Base-by-base conservation (phyloP, 2,797 vertebrate species). In the Acanthopagrus latus region DNA sequence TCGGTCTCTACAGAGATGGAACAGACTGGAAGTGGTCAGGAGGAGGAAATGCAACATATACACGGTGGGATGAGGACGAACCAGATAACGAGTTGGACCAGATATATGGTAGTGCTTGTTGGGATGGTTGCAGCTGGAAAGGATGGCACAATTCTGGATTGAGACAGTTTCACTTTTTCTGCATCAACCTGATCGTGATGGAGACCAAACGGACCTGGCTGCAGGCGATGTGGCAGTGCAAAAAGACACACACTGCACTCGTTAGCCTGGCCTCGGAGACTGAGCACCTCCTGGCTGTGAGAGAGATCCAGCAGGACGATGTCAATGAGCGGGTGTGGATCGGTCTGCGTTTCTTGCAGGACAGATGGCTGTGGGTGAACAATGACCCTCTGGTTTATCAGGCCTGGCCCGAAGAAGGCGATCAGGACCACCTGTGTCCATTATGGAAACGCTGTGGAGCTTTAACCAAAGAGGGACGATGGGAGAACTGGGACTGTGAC, bases 321-420 rank as follows among this genome's bases (percentile, higher is more conserved):
- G 21, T 66, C 46, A 54, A 62, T 1, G 38, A 85, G 12, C 8
- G 1, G 9, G 76, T 88, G 50, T 93, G 93, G 93, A 90, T 85
- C 0, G 88, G 92, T 2, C 78, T 93, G 76, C 65, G 76, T 27
- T 92, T 74, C 78, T 65, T 92, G 7, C 80, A 1, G 13, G 76
- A 81, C 56, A 1, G 7, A 5, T 93, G 93, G 92, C 10, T 81
- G 70, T 94, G 93, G 94, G 62, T 87, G 62, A 72, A 70, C 21
- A 9, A 64, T 0, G 66, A 78, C 46, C 54, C 38, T 27, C 11
- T 89, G 59, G 17, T 1, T 13, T 83, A 79, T 4, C 0, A 65
- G 13, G 70, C 7, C 58, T 88, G 76, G 86, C 6, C 13, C 2
- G 0, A 66, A n/a, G 1, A 2, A 69, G 54, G 7, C 44, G 56